A percentile compares a stretch with the other conserved stretches of the same genome.
Conservation (phyloP, 2,113 vertebrate species). For the Vidua macroura region DNA sequence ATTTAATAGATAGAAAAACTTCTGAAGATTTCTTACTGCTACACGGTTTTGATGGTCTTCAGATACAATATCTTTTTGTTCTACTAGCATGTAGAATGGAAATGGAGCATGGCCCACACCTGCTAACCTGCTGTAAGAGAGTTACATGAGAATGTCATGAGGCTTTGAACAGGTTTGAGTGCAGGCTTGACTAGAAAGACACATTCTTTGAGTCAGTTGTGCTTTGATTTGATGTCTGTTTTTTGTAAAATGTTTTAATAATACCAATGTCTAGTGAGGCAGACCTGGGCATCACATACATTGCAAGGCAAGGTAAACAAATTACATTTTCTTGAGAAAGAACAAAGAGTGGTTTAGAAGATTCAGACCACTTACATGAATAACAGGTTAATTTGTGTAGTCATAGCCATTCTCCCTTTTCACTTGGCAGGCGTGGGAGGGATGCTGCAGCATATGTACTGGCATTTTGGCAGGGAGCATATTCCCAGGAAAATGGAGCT, state of each 20-base stretch:
- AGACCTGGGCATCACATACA: neutral
- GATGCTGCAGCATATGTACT: neutral
- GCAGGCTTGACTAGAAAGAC: neutral
- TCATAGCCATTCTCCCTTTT: neutral
- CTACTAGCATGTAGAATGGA: accelerated
- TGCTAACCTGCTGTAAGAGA: neutral
- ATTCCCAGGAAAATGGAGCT: slow-evolving; percentile 9
- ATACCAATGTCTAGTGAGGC: neutral
- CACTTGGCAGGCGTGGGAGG: neutral
- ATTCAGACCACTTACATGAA: neutral
- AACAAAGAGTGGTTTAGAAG: neutral
- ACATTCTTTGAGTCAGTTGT: neutral
- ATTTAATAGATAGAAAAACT: neutral
- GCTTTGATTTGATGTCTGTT: neutral
- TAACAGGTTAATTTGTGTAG: neutral
- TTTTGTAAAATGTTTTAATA: neutral
- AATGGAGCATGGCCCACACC: neutral
- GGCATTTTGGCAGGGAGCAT: neutral
- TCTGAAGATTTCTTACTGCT: neutral
- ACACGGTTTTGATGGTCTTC: neutral
- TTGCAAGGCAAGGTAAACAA: neutral
- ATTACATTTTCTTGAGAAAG: neutral
- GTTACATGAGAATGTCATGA: accelerated
- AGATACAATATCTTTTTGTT: neutral
- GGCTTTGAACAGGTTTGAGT: neutral